phyloP scores from a whole-genome alignment of 2,888 invertebrate genomes.

The Aplocera efformata region DNA sequence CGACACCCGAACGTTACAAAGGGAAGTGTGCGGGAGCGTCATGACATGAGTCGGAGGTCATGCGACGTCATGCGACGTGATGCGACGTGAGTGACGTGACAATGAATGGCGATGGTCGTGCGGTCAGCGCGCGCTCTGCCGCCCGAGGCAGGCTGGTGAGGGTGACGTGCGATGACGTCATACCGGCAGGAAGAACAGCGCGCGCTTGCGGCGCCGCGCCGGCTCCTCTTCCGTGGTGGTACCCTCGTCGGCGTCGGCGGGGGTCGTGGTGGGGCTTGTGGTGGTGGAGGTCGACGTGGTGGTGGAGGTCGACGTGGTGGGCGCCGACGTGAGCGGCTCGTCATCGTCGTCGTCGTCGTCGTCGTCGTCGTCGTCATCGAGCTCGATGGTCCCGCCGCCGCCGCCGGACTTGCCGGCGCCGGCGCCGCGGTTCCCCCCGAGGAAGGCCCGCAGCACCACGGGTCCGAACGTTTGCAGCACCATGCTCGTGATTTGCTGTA shows the following conservation, averaged over 20 bases:
- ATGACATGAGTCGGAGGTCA: slow-evolving; percentile 15
- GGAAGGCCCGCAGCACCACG: slow-evolving; percentile 82
- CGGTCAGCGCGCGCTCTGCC: slow-evolving; percentile 65
- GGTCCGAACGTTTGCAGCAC: slow-evolving; percentile 89
- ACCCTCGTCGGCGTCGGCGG: slow-evolving; percentile 7
- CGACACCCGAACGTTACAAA: slow-evolving; percentile 8
- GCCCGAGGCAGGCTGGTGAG: slow-evolving; percentile 69
- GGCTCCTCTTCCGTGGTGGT: slow-evolving; percentile 10
- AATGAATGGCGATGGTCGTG: slow-evolving; percentile 42
- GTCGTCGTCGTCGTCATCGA: slow-evolving; percentile 73
- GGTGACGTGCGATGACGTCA: slow-evolving; percentile 62
- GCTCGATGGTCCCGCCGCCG: slow-evolving; percentile 69
- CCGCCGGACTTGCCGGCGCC: slow-evolving; percentile 52
- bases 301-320: slow-evolving; percentile 26
- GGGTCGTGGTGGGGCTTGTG: slow-evolving; percentile 21
- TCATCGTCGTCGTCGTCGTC: slow-evolving; percentile 83
- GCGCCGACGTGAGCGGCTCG: slow-evolving; percentile 32
- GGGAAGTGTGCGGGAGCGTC: slow-evolving; percentile 1
- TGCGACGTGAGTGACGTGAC: slow-evolving; percentile 26
- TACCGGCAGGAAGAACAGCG: slow-evolving; percentile 66
- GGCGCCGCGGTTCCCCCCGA: slow-evolving; percentile 72
- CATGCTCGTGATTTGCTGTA: slow-evolving; percentile 86
- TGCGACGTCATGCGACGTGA: slow-evolving; percentile 30
- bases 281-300: too few species aligned
- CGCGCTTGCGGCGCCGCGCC: slow-evolving; percentile 48